Evolutionary conservation across 2,797 vertebrate species (phyloP).

Genomic region (Myotis pilosus): DNA sequence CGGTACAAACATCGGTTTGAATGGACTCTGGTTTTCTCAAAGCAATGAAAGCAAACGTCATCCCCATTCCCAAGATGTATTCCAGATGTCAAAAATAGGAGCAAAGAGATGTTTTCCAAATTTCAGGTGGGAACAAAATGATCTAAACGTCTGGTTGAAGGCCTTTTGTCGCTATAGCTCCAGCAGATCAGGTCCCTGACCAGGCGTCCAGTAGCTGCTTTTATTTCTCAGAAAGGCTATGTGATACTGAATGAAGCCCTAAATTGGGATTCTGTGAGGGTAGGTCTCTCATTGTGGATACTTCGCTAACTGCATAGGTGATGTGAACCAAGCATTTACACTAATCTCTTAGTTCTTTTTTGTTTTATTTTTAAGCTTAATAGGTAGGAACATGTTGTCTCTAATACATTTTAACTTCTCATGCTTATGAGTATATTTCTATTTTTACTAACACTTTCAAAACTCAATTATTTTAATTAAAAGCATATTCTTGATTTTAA

Average conservation of each 20-base stretch:
- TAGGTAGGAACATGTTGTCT: not conserved
- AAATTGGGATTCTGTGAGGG: not conserved
- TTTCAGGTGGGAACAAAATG: not conserved
- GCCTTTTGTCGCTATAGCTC: not conserved
- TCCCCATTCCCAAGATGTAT: not conserved
- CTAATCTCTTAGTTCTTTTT: not conserved
- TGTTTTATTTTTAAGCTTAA: not conserved
- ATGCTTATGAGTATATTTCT: not conserved
- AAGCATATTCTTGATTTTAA: not conserved
- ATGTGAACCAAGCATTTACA: not conserved
- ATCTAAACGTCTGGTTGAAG: not conserved
- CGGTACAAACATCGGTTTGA: not conserved
- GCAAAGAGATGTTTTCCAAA: not conserved
- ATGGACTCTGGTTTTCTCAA: not conserved
- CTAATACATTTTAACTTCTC: not conserved
- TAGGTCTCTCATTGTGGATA: not conserved
- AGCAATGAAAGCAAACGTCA: slow-evolving; percentile 9
- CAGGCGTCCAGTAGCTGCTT: not conserved
- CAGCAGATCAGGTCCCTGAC: not conserved
- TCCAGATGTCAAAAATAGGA: not conserved
- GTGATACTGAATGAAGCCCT: not conserved
- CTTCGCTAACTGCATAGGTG: not conserved
- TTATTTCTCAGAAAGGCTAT: not conserved
- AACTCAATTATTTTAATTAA: not conserved
- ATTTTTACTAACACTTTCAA: not conserved